These are phyloP conservation scores for Xiphias gladius DNA, from an alignment of 2,113 vertebrate species.

Conservation along the genomic window DNA sequence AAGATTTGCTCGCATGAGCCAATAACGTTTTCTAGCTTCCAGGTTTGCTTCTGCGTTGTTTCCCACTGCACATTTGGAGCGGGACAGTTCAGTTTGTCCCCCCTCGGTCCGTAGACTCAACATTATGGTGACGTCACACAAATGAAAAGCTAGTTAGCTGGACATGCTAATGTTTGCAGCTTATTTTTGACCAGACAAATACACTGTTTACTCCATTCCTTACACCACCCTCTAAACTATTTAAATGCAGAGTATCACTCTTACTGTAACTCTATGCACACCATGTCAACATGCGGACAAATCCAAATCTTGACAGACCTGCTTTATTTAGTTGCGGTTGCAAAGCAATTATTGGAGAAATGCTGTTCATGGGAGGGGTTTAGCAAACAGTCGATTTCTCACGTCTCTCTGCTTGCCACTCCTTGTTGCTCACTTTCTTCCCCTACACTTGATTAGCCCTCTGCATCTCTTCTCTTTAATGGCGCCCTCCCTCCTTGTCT, in stretches of 20 bases:
- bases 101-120: too few species aligned
- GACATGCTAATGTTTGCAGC: not conserved
- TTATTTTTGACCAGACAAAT: not conserved
- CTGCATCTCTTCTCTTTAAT: constrained; percentile 7
- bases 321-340: not conserved
- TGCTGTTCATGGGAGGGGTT: not conserved
- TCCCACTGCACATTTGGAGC: too few species aligned
- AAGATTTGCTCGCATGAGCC: too few species aligned
- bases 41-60: too few species aligned
- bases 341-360: not conserved
- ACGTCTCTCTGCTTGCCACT: constrained; percentile 5
- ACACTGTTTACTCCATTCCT: too few species aligned
- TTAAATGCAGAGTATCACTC: too few species aligned
- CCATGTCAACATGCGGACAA: not conserved
- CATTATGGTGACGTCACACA: too few species aligned
- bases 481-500: constrained; percentile 25
- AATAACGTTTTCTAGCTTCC: too few species aligned
- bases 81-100: too few species aligned
- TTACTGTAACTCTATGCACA: too few species aligned
- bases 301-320: not conserved
- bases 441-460: constrained; percentile 25
- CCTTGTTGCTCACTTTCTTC: constrained; percentile 19
- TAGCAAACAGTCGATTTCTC: constrained; percentile 5
- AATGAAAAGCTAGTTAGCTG: not conserved
- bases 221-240: too few species aligned